Conservation (phyloP, 2,888 invertebrate species). For the Ectemnius lituratus region DNA sequence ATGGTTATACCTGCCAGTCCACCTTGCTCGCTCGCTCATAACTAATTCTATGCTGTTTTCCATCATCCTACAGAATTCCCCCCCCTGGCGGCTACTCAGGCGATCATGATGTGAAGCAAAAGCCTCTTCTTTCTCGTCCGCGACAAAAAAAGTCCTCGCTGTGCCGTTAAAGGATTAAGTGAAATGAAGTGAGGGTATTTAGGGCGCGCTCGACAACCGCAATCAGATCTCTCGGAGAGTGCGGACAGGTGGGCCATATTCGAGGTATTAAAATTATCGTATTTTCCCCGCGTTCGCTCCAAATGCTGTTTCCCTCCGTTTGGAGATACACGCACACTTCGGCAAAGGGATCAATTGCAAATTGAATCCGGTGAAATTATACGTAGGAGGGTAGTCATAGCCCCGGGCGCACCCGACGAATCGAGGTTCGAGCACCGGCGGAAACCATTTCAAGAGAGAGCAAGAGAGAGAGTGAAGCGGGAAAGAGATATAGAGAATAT, state of each 20-base stretch:
- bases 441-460: neutral
- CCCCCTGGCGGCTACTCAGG: neutral
- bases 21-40: conserved; percentile 23
- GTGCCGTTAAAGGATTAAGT: neutral
- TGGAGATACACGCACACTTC: neutral
- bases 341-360: neutral
- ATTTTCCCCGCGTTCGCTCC: neutral
- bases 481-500: too few species aligned
- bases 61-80: neutral
- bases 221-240: too few species aligned
- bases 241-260: too few species aligned
- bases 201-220: too few species aligned
- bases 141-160: neutral
- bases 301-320: neutral
- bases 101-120: neutral
- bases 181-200: too few species aligned
- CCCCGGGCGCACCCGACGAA: neutral
- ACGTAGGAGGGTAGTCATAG: neutral
- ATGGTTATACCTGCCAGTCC: too few species aligned
- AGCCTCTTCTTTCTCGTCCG: neutral
- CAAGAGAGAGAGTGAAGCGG: too few species aligned
- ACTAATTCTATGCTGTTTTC: conserved; percentile 16
- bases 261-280: too few species aligned
- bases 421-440: neutral
- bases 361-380: conserved; percentile 3